phyloP scores from a whole-genome alignment of 2,113 vertebrate species.

The Proteles cristata region DNA sequence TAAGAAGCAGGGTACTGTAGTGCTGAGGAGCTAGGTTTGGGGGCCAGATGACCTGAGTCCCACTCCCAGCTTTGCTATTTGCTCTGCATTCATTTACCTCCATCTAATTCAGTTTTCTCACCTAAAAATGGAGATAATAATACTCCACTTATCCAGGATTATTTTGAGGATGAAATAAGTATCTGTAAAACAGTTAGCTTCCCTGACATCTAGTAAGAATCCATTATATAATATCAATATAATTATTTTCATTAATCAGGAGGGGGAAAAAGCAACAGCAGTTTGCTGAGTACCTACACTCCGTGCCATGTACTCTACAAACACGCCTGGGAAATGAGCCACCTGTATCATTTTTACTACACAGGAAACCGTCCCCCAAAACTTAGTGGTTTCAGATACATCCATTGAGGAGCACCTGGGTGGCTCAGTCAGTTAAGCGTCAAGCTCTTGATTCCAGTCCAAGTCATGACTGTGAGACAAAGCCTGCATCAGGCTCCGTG shows the following conservation, averaged over 20 bases:
- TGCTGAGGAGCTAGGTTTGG: background rate
- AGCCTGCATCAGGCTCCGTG: no score
- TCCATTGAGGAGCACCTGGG: background rate
- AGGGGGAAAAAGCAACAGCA: background rate
- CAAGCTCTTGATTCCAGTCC: no score
- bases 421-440: no score
- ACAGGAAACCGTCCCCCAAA: background rate
- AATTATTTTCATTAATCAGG: background rate
- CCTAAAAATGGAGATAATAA: background rate
- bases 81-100: background rate
- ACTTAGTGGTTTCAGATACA: background rate
- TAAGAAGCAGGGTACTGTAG: background rate
- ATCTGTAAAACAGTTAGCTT: background rate
- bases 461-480: no score
- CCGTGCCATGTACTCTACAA: background rate
- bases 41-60: background rate
- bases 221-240: background rate
- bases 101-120: background rate
- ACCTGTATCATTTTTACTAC: background rate
- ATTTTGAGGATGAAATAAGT: conserved; percentile 3
- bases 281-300: background rate
- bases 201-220: background rate
- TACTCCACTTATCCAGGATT: background rate
- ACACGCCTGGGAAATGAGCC: background rate
- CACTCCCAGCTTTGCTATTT: background rate